Conservation (phyloP, 2,888 invertebrate species). For the Glaucopsyche alexis region DNA sequence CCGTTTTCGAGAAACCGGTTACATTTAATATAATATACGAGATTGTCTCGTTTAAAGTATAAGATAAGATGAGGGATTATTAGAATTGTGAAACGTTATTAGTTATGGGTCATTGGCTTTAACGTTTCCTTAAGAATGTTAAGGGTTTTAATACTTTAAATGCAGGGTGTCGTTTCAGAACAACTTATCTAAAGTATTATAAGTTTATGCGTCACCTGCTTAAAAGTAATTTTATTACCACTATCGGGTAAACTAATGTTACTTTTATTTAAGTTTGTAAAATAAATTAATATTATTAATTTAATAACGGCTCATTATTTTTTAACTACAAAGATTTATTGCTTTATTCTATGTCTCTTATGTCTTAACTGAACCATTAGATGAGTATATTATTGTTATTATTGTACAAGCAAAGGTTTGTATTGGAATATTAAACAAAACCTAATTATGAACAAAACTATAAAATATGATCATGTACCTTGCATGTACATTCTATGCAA, state of each 20-base stretch:
- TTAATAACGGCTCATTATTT: background rate
- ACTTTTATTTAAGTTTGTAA: background rate
- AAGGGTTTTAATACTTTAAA: background rate
- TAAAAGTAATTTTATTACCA: background rate
- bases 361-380: no score
- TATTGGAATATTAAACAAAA: no score
- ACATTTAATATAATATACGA: no score
- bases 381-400: no score
- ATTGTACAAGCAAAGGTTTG: no score
- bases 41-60: no score
- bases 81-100: background rate
- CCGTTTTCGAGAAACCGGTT: no score
- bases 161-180: background rate
- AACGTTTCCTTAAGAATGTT: background rate
- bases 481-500: no score
- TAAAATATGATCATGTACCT: no score
- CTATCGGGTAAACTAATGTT: background rate
- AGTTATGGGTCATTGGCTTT: background rate
- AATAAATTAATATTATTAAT: background rate
- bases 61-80: no score
- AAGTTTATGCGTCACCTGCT: background rate
- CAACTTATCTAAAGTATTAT: background rate
- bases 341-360: background rate
- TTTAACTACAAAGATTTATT: background rate
- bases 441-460: no score